These are phyloP conservation scores for Eristalis arbustorum DNA, from an alignment of 2,888 invertebrate genomes.

Conservation along the genomic window DNA sequence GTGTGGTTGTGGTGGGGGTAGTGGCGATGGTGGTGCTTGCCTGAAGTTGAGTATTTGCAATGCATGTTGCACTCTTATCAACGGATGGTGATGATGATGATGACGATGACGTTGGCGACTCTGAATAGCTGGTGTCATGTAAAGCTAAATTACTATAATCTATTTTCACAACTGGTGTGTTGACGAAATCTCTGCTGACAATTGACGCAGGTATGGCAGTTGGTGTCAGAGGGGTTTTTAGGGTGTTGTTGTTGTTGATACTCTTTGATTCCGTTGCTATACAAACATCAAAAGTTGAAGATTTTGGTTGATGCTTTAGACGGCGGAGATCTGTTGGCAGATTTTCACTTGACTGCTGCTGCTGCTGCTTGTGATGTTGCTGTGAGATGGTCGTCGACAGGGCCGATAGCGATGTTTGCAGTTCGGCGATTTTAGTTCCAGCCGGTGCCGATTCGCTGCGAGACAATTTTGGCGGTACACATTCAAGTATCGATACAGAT, in stretches of 20 bases:
- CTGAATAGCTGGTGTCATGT: slow-evolving; percentile 66
- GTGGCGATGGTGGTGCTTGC: slow-evolving; percentile 45
- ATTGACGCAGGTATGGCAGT: slow-evolving; percentile 78
- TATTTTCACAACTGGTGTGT: slow-evolving; percentile 79
- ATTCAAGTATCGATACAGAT: slow-evolving; percentile 8
- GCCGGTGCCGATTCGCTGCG: slow-evolving; percentile 71
- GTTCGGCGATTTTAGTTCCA: slow-evolving; percentile 20
- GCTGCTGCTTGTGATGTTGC: slow-evolving; percentile 68
- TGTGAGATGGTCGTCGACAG: slow-evolving; percentile 68
- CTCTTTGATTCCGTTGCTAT: slow-evolving; percentile 66
- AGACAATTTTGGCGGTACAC: slow-evolving; percentile 58
- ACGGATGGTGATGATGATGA: slow-evolving; percentile 53
- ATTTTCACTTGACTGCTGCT: slow-evolving; percentile 60
- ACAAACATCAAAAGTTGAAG: slow-evolving; percentile 69
- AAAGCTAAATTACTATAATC: slow-evolving; percentile 79
- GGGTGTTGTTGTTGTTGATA: slow-evolving; percentile 15
- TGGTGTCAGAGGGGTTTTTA: slow-evolving; percentile 54
- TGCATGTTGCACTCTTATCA: slow-evolving; percentile 22
- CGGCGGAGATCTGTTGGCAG: slow-evolving; percentile 63
- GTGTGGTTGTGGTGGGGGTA: slow-evolving; percentile 56
- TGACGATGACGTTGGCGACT: slow-evolving; percentile 59
- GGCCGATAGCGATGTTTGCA: slow-evolving; percentile 63
- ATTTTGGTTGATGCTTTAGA: slow-evolving; percentile 74
- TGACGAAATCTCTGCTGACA: slow-evolving; percentile 77
- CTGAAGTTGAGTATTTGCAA: slow-evolving; percentile 35